Percentiles rank a stretch among this genome's conserved stretches.
These are phyloP conservation scores for Pteromalus puparum DNA, from an alignment of 1,140 invertebrate species.

Conservation along the genomic window DNA sequence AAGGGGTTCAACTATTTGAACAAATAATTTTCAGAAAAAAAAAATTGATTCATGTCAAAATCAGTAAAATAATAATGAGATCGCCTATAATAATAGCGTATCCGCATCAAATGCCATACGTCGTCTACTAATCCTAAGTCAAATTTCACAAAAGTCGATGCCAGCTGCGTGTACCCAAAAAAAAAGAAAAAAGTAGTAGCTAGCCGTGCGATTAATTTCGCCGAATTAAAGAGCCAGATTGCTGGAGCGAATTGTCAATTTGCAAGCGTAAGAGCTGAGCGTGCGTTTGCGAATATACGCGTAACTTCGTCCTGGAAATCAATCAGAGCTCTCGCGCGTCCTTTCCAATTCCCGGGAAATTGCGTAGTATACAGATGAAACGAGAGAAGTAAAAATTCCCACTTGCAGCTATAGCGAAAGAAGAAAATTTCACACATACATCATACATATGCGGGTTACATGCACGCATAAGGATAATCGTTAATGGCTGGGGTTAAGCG, in stretches of 20 bases:
- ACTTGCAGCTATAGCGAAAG: neutral
- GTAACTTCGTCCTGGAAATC: slow-evolving; percentile 58
- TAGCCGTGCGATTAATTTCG: slow-evolving; percentile 40
- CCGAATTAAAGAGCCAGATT: slow-evolving; percentile 62
- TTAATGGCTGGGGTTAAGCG: neutral
- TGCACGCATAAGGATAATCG: neutral
- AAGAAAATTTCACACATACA: neutral
- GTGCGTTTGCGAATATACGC: neutral
- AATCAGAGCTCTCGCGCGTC: slow-evolving; percentile 52
- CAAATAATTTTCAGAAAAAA: no score
- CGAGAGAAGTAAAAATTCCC: slow-evolving; percentile 55
- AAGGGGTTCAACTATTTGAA: no score
- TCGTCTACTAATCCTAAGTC: no score
- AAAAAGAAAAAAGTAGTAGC: slow-evolving; percentile 18
- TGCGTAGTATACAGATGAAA: slow-evolving; percentile 32
- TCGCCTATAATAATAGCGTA: no score
- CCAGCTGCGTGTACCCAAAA: no score
- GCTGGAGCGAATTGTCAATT: slow-evolving; percentile 65
- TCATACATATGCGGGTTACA: neutral
- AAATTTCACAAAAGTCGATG: no score
- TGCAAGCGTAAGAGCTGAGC: slow-evolving; percentile 59
- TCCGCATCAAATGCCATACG: no score
- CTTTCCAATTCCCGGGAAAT: slow-evolving; percentile 59
- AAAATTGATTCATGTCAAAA: no score
- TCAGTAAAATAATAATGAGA: no score